Evolutionary conservation across 2,888 invertebrate species (phyloP), one percentile per base, ranked within the genome.

Genomic region (Pheosia gnoma): DNA sequence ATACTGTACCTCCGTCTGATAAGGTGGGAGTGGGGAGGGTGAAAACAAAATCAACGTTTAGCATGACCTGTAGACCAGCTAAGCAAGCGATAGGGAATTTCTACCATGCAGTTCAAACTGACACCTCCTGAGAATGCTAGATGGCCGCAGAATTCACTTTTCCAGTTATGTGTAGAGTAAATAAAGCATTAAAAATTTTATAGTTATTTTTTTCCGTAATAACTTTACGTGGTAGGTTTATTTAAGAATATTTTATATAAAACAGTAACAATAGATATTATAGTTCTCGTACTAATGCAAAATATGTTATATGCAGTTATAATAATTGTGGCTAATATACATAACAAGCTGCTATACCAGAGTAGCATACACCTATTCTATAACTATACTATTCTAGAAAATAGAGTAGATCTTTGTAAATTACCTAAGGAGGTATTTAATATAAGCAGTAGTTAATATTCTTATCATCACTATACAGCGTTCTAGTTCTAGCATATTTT

Each of bases 91-190:
- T 66, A 65, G 54, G 70, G 77, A 74, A 72, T 61, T 68, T 77
- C 87, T 90, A 91, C 85, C 89, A 90, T 91, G 91, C 91, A 85
- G 61, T 74, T 67, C 63, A 79, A 79, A 68, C 75, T 81, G 80
- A 81, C 74, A 69, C 69, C 68, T 65, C 59, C 62, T 70, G 67
- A 69, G 73, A 80, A 82, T 78, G 82, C 83, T 85, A 86, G 87
- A 91, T 90, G 93, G 92, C 87, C 89, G 92, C 84, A 91, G 91
- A 91, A 91, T 91, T 91, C 89, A 90, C 87, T 79, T 72, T 71
- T 70, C 62, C 56, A 64, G 58, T 65, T 62, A 61, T 70, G 74
- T 67, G 71, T 69, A 71, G 66, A 38, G 54, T 10, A 7, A 55
- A 55, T 10, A 7, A 55, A 55, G 55, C 55, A 13, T 39, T 7